Evolutionary conservation across 2,797 vertebrate genomes (phyloP), one percentile per base, ranked within the genome.

Genomic region (Microctenopoma stevenorrisi): DNA sequence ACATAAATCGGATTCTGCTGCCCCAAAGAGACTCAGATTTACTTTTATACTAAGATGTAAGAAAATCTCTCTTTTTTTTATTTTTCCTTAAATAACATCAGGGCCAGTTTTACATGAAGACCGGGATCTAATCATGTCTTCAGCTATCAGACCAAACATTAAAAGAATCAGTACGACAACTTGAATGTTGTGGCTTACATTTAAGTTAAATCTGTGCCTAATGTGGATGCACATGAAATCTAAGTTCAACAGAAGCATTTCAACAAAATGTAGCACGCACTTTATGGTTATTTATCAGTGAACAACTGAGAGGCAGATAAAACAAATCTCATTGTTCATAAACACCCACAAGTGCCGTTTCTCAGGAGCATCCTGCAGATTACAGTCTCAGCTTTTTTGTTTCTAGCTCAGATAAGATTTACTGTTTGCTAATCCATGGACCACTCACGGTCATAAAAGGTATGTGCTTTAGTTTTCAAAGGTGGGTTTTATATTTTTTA

Each of bases 381-480:
- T 88, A 84, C 7, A 76, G 72, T 62, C 67, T 71, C 4, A 47
- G 55, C 76, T 79, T 82, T 70, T 84, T 76, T 86, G 53, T 82
- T 48, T 73, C 56, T 55, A 69, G 66, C 68, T 78, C 77, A 50
- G 2, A 37, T 58, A 67, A 86, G 83, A 90, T 87, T 87, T 85
- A 74, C 71, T 50, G n/a, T 33, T 66, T 9, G n/a, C 68, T 89
- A 86, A 91, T 86, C 88, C 78, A 60, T 4, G 14, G 51, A 73
- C 57, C 54, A 40, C 71, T 71, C 81, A 86, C 83, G 81, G 83
- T 89, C 72, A 48, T 33, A 35, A 48, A 58, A 68, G 18, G 18
- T 5, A 63, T 44, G 30, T 35, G 42, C 15, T 74, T 68, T 65
- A n/a, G 59, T 74, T 48, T 26, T 42, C 9, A 40, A 54, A n/a